Evolutionary conservation across 2,113 vertebrate species (phyloP).

Genomic region (Cephalopterus ornatus): DNA sequence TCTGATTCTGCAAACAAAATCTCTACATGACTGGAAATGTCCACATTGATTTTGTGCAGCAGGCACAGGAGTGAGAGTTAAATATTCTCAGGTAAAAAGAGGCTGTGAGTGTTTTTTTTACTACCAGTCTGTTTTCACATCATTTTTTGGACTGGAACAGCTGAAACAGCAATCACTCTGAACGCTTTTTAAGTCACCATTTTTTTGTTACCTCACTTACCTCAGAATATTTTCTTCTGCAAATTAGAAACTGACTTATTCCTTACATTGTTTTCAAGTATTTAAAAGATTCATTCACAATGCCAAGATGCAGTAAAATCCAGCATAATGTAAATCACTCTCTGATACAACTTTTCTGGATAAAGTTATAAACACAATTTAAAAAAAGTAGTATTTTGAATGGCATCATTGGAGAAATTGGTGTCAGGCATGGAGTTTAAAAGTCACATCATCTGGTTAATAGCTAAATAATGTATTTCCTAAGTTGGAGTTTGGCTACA

Average conservation of each 20-base stretch:
- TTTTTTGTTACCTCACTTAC: slow-evolving; percentile 61
- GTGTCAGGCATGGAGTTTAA: not conserved
- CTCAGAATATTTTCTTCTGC: slow-evolving; percentile 56
- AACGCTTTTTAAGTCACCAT: slow-evolving; percentile 47
- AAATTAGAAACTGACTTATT: slow-evolving; percentile 48
- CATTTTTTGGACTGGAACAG: slow-evolving; percentile 7
- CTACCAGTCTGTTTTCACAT: slow-evolving; percentile 11
- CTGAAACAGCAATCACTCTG: slow-evolving; percentile 40
- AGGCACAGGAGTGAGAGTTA: not conserved
- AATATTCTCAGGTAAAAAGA: not conserved
- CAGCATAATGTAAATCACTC: slow-evolving; percentile 38
- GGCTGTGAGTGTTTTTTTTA: not conserved
- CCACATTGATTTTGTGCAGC: not conserved
- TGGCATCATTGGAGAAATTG: slow-evolving; percentile 22
- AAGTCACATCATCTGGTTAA: slow-evolving; percentile 42
- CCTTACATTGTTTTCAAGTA: slow-evolving; percentile 48
- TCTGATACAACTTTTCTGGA: slow-evolving; percentile 57
- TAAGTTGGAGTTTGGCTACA: slow-evolving; percentile 15
- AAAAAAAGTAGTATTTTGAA: slow-evolving; percentile 35
- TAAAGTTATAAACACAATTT: slow-evolving; percentile 37
- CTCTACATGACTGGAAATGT: not conserved
- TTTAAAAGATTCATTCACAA: slow-evolving; percentile 56
- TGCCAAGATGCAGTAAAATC: slow-evolving; percentile 61
- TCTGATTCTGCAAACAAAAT: not conserved
- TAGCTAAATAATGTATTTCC: slow-evolving; percentile 47